phyloP scores from a whole-genome alignment of 2,888 invertebrate genomes.

The Epinotia bilunana region DNA sequence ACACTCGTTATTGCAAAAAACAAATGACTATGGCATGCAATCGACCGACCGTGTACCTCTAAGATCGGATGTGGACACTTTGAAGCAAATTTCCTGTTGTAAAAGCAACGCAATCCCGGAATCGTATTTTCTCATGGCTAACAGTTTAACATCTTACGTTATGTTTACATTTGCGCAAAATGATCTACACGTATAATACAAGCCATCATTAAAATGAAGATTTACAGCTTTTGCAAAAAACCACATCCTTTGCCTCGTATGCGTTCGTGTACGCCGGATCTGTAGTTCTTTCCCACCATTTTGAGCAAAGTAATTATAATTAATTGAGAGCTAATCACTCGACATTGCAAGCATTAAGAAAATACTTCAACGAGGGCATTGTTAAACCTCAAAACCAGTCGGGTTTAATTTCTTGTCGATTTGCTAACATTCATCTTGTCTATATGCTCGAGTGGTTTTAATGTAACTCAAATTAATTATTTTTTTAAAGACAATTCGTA shows the following conservation, averaged over 20 bases:
- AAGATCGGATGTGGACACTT: constrained; percentile 57
- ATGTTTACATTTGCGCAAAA: constrained; percentile 3
- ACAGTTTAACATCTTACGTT: constrained; percentile 18
- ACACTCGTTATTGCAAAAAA: constrained; percentile 63
- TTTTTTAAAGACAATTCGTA: constrained; percentile 58
- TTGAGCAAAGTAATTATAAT: constrained; percentile 32
- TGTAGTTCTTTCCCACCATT: constrained; percentile 36
- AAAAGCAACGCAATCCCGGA: constrained; percentile 41
- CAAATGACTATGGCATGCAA: constrained; percentile 58
- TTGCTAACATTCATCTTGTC: background rate
- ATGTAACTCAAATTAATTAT: background rate
- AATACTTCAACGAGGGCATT: constrained; percentile 1
- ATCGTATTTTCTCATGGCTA: constrained; percentile 23
- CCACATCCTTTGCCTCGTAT: background rate
- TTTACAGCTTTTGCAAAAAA: constrained; percentile 31
- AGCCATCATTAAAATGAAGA: background rate
- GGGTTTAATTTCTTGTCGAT: background rate
- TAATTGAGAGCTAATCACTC: constrained; percentile 38
- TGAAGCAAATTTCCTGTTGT: constrained; percentile 56
- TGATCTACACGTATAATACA: background rate
- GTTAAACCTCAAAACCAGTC: constrained; percentile 19
- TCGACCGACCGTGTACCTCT: constrained; percentile 50
- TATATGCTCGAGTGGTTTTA: background rate
- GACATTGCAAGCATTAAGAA: constrained; percentile 13
- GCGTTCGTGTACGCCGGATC: constrained; percentile 33